Conservation (phyloP, 2,888 invertebrate species). For the Noctua comes region DNA sequence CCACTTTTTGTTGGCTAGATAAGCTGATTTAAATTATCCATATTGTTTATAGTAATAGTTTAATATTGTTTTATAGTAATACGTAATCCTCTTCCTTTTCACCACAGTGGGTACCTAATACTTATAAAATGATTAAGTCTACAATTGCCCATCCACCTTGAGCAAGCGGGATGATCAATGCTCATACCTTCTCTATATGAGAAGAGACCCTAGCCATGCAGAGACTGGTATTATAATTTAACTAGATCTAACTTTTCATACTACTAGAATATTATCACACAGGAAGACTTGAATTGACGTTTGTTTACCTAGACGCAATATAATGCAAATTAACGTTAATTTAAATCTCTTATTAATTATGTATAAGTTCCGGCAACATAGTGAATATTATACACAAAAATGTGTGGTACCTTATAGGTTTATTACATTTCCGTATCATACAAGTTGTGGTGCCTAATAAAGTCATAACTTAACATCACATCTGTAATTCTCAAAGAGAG, state of each 20-base stretch:
- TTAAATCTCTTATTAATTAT: slow-evolving; percentile 9
- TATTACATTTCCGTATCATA: slow-evolving; percentile 14
- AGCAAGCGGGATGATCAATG: not conserved
- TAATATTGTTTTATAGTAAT: not conserved
- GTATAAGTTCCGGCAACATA: slow-evolving; percentile 11
- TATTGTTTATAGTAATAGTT: not conserved
- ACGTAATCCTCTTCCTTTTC: not conserved
- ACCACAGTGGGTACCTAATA: not conserved
- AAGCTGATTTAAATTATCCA: not conserved
- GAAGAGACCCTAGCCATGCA: not conserved
- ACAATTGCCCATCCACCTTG: not conserved
- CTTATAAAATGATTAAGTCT: not conserved
- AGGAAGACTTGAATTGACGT: slow-evolving; percentile 6
- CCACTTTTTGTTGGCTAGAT: not conserved
- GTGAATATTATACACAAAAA: not conserved
- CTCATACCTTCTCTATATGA: not conserved
- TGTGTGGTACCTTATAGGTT: not conserved
- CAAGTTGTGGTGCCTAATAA: not conserved
- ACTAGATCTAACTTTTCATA: not conserved
- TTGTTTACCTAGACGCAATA: not conserved
- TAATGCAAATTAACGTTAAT: slow-evolving; percentile 25
- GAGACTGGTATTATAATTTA: not conserved
- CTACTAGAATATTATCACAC: not conserved
- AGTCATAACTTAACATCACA: not conserved
- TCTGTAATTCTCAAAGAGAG: not conserved